These are phyloP conservation scores for Ophonus ardosiacus DNA, from an alignment of 2,888 invertebrate species.

Conservation along the genomic window DNA sequence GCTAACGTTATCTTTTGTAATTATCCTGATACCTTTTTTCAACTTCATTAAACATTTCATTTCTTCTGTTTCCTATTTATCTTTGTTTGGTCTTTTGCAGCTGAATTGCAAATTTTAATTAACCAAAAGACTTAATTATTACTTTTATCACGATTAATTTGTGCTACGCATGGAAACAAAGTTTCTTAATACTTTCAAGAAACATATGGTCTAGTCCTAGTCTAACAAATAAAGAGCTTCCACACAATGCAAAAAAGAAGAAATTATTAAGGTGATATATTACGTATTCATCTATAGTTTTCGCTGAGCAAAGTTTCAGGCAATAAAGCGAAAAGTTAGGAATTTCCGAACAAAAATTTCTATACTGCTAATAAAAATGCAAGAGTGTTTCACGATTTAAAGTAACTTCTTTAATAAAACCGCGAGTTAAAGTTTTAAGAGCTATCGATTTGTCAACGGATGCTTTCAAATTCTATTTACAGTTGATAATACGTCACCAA, in stretches of 20 bases:
- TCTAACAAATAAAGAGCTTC: no score
- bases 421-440: slow-evolving; percentile 23
- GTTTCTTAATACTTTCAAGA: no score
- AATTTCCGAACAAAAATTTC: neutral
- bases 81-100: neutral
- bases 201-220: no score
- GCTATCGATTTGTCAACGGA: slow-evolving; percentile 40
- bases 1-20: slow-evolving; percentile 27
- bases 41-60: slow-evolving; percentile 19
- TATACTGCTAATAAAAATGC: slow-evolving; percentile 30
- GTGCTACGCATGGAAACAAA: neutral
- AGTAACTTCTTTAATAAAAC: slow-evolving; percentile 34
- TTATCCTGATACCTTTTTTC: slow-evolving; percentile 31
- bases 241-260: no score
- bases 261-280: neutral
- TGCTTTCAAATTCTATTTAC: slow-evolving; percentile 51
- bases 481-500: slow-evolving; percentile 9
- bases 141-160: neutral
- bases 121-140: neutral
- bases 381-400: slow-evolving; percentile 24
- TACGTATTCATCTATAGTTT: neutral
- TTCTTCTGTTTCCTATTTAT: neutral
- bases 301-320: neutral
- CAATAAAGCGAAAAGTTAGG: neutral
- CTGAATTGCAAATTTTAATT: neutral